These are phyloP conservation scores for Styela clava DNA, from an alignment of 23 tunicate genomes.

Conservation along the genomic window DNA sequence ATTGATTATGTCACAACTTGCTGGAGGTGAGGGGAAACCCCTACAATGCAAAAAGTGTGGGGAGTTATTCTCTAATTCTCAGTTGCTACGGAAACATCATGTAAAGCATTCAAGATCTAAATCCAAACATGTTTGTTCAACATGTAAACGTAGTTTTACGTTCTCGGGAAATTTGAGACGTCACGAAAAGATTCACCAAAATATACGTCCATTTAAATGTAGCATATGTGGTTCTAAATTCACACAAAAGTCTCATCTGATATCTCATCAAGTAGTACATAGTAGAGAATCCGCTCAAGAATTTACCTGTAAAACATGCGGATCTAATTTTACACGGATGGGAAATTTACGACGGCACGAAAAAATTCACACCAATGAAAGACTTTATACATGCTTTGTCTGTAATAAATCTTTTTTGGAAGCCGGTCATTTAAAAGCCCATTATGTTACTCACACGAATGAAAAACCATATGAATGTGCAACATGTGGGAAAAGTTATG, in stretches of 20 bases:
- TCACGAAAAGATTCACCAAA: conserved; percentile 5
- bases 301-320: not conserved
- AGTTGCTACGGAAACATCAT: not conserved
- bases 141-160: not conserved
- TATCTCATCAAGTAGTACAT: not conserved
- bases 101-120: not conserved
- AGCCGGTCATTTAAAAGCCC: not conserved
- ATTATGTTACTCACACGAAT: not conserved
- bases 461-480: conserved; percentile 7
- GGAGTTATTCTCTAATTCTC: not conserved
- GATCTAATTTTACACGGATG: not conserved
- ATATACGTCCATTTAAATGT: conserved; percentile 6
- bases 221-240: not conserved
- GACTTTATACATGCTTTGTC: not conserved
- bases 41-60: not conserved
- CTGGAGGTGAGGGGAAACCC: not conserved
- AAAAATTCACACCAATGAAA: conserved; percentile 3
- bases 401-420: not conserved
- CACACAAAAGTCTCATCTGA: conserved; percentile 9
- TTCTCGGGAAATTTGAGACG: conserved; percentile 11
- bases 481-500: not conserved
- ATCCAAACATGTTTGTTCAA: not conserved
- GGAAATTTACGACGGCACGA: conserved; percentile 12
- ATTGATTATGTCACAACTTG: not conserved
- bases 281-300: not conserved